Evolutionary conservation across 2,113 vertebrate species (phyloP), one percentile per base, ranked within the genome.

Genomic region (Passerina amoena): DNA sequence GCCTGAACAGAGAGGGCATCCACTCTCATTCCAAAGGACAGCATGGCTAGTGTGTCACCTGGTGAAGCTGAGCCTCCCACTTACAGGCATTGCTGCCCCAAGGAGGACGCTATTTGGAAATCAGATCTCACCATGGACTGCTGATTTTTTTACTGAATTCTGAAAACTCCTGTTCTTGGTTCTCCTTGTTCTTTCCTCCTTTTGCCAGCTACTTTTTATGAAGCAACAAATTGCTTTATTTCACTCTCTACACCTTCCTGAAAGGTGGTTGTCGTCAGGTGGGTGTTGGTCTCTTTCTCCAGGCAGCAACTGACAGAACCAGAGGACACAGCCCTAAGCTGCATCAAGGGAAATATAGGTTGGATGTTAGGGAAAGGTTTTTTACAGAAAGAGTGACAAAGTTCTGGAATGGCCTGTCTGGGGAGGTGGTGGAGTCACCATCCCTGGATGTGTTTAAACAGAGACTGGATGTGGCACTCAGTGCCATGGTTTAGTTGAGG

Each of bases 11-110:
- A 69, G 64, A 72, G 25, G 42, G 37, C 13, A 47, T 17, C 37
- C 70, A 42, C n/a, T 15, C 1, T 35, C 66, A 15, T 2, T 4
- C 12, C 1, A 1, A 61, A 33, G 48, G 16, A 21, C 15, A 56
- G 40, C 64, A 60, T 1, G 3, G 50, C 31, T 4, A 0, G 6
- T 9, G 25, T 6, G 4, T 54, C 75, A 61, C 19, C 38, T 35
- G 33, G 8, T 20, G 31, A 81, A 69, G 82, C 44, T 44, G 19
- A 78, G n/a, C 45, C 21, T 75, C 23, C 24, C 0, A 0, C 76
- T 45, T 50, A 5, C 1, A 3, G 64, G 6, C 14, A 16, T 8
- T 45, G 35, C 38, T 84, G 50, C 30, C 33, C 50, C 44, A 47
- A 22, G 27, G 45, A 69, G 5, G 5, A 76, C 6, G 8, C 10